Percentiles rank a stretch among this genome's conserved stretches.
Evolutionary conservation across 2,113 vertebrate species (phyloP).

Genomic region (Pseudolaguvia tuberculata): DNA sequence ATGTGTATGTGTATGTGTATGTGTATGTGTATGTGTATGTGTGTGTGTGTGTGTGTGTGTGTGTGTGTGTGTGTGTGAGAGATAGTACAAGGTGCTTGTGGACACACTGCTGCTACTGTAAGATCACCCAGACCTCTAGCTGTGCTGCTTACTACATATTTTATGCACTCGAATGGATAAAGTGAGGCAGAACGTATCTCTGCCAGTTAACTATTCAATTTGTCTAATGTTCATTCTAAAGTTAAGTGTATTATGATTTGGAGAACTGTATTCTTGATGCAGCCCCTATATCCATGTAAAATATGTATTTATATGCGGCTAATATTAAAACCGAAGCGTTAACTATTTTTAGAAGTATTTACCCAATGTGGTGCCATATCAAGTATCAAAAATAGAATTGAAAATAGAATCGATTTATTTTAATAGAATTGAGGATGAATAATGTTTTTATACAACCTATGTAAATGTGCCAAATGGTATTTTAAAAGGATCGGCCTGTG

Average conservation of each 20-base stretch:
- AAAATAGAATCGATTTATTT: constrained; percentile 34
- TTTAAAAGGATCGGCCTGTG: constrained; percentile 71
- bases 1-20: too few species aligned
- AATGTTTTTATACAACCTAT: constrained; percentile 41
- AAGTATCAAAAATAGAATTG: not conserved
- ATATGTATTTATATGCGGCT: constrained; percentile 5
- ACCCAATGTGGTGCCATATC: constrained; percentile 28
- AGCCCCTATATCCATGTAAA: constrained; percentile 10
- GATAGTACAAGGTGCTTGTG: constrained; percentile 16
- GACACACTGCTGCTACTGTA: constrained; percentile 30
- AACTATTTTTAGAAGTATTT: constrained; percentile 37
- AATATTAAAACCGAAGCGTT: not conserved
- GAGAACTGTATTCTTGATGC: not conserved
- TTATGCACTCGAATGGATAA: constrained; percentile 25
- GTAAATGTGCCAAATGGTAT: constrained; percentile 80
- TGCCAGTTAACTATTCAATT: not conserved
- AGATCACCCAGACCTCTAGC: constrained; percentile 2
- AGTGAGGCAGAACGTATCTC: not conserved
- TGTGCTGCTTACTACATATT: constrained; percentile 18
- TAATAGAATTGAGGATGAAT: constrained; percentile 27
- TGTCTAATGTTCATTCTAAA: constrained; percentile 5
- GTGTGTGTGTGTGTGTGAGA: too few species aligned
- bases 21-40: too few species aligned
- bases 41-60: too few species aligned
- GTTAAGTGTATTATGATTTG: not conserved